Base-by-base conservation (phyloP, 2,797 vertebrate genomes). In the Pterois miles region DNA sequence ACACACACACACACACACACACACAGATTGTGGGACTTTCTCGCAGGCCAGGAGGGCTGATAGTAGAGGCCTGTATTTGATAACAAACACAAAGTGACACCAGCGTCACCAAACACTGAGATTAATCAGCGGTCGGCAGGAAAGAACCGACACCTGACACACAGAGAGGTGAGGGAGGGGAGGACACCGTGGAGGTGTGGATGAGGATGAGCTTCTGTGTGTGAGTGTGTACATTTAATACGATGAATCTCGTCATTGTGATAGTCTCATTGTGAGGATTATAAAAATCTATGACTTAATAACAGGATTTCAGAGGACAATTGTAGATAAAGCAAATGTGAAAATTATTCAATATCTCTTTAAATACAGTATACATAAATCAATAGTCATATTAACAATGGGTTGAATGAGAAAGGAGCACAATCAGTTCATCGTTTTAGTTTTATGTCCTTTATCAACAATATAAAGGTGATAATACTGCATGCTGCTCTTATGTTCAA, bases 61-160 rank as follows among this genome's bases (percentile, higher is more conserved):
- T 82, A 69, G 77, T 1, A 1, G 31, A 56, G 50, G 33, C 36
- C 74, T 48, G 73, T 81, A 73, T 86, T 86, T 88, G 85, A 84
- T 74, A 77, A 62, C 73, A 88, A 84, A 84, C 78, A 68, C 58
- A 36, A 59, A 80, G 74, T 81, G 78, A 77, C 74, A 80, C 60
- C 0, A n/a, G 58, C 29, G 75, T 73, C 71, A 86, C 74, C 74
- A 83, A 77, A 83, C 78, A 57, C 82, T 43, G 74, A 82, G 72
- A 83, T 76, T 80, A 86, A 68, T 56, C 82, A 74, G 67, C 43
- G 1, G 54, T 2, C 10, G 5, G 56, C 60, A 68, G 81, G 74
- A 78, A 82, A 84, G 64, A 36, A 4, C 12, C 2, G 71, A 80
- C 82, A 84, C 80, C 77, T 88, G 83, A 79, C 81, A 62, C 33